Evolutionary conservation across 2,113 vertebrate genomes (phyloP), one percentile per base, ranked within the genome.

Genomic region (Drymodes brunneopygia): DNA sequence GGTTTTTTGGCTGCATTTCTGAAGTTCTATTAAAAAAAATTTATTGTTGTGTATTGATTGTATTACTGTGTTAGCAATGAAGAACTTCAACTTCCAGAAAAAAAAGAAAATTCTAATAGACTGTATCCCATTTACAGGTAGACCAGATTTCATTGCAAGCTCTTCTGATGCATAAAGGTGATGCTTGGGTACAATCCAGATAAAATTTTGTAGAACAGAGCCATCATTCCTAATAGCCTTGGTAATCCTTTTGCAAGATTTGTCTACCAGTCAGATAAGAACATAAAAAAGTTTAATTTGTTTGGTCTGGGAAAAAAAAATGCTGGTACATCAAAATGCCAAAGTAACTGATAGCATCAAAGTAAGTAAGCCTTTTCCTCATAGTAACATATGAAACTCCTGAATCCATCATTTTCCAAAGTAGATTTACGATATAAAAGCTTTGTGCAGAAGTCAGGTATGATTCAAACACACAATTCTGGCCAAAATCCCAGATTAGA

Each of bases 251-350:
- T 80, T 48, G 9, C 64, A 88, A 84, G 75, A 88, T 81, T 86
- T 84, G 61, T 88, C 24, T 78, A 58, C 50, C 28, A 42, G 72
- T 53, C 42, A 81, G 80, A 74, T 51, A 78, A 71, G 40, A 81
- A 47, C 56, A 74, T 40, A 45, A 4, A 6, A 62, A 86, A 65
- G 7, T 91, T 74, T 87, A 60, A 81, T 57, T 89, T 92, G n/a
- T 83, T 94, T 74, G 38, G 56, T 70, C 72, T 90, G 47, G n/a
- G 6, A 10, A 42, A 89, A 87, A 94, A 81, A 66, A 88, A 35
- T 35, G 45, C 58, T 90, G 53, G 36, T 45, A 38, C 60, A 60
- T 88, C 77, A 88, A 91, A 94, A 91, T 48, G 45, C 81, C 92
- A 64, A 36, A 25, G 29, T 74, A 89, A 84, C 20, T 56, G 69